phyloP scores from a whole-genome alignment of 2,113 vertebrate species.

The Phylloscopus whistleri region DNA sequence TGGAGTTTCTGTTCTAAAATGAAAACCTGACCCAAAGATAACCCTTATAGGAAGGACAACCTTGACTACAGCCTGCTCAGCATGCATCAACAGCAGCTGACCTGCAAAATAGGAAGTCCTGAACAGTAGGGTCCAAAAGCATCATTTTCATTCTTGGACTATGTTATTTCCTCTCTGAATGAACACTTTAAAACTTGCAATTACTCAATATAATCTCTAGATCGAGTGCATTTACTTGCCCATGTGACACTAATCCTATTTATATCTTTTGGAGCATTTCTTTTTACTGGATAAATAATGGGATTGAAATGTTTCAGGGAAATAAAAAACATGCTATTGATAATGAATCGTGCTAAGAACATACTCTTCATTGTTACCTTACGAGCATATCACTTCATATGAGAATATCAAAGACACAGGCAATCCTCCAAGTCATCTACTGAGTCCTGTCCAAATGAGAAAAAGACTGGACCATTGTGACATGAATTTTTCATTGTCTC shows the following conservation, averaged over 20 bases:
- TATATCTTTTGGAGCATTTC: not conserved
- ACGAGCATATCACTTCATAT: not conserved
- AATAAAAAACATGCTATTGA: not conserved
- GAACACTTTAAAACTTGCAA: not conserved
- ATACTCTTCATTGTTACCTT: not conserved
- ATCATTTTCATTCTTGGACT: not conserved
- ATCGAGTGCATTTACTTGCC: conserved; percentile 3
- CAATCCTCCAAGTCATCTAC: conserved; percentile 37
- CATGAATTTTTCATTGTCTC: conserved; percentile 45
- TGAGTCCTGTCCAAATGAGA: conserved; percentile 5
- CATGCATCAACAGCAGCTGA: not conserved
- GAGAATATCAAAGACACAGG: conserved; percentile 23
- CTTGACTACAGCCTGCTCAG: not conserved
- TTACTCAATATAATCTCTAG: not conserved
- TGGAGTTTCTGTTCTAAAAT: not conserved
- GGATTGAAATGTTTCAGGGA: not conserved
- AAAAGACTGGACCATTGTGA: not conserved
- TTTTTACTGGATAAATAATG: conserved; percentile 1
- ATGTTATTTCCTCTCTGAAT: not conserved
- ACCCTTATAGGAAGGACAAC: not conserved
- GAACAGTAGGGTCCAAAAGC: not conserved
- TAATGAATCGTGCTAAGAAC: conserved; percentile 6
- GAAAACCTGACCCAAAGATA: not conserved
- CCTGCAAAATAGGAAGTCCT: not conserved
- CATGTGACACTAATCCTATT: conserved; percentile 10